Percentiles rank a stretch among this genome's conserved stretches.
Conservation (phyloP, 2,113 vertebrate species). For the Rhegmatorhina hoffmannsi region DNA sequence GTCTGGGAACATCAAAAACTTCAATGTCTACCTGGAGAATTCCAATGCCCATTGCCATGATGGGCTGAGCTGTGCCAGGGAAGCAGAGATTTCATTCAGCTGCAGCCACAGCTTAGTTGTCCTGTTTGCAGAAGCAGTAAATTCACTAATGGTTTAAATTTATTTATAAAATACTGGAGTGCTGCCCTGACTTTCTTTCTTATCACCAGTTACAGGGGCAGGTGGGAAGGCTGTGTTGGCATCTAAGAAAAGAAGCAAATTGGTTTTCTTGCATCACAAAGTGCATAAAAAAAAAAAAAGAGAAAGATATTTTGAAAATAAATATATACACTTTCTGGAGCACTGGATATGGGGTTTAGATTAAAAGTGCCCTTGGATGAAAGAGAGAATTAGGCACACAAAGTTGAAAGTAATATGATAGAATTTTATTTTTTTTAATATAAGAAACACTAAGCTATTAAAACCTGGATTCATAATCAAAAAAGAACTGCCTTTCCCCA, state of each 20-base stretch:
- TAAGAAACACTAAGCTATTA: background rate
- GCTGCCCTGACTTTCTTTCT: background rate
- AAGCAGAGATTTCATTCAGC: background rate
- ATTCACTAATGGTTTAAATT: background rate
- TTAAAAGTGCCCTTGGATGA: background rate
- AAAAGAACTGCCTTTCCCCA: background rate
- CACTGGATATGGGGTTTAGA: background rate
- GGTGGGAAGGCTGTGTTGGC: background rate
- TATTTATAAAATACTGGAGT: background rate
- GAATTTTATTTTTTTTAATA: background rate
- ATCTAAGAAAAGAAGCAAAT: background rate
- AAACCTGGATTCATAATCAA: background rate
- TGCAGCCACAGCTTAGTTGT: rapidly evolving
- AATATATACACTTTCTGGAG: background rate
- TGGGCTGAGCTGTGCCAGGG: background rate
- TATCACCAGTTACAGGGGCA: background rate
- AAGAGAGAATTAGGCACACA: background rate
- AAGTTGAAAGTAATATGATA: background rate
- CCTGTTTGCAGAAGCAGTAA: background rate
- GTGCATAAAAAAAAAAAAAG: background rate
- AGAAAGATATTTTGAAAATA: background rate
- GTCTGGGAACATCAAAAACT: background rate
- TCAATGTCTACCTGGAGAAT: background rate
- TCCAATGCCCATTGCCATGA: background rate
- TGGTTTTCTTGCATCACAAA: background rate